phyloP scores from a whole-genome alignment of 64 coral and sea anemone genomes.

The Stichodactyla helianthus region DNA sequence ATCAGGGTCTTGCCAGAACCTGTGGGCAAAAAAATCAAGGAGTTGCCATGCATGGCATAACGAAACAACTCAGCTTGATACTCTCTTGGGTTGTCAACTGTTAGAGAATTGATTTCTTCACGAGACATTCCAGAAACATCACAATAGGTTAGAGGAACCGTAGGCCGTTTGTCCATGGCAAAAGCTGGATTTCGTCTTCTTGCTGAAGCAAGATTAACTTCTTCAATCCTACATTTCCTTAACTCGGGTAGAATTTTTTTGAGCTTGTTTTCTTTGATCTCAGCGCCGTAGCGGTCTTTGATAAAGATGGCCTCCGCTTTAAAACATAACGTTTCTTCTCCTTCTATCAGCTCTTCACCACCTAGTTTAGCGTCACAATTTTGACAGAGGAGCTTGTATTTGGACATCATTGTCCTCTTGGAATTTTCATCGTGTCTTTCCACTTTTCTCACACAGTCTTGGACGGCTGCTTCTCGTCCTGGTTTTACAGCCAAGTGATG shows the following conservation, averaged over 20 bases:
- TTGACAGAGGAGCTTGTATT: conserved; percentile 60
- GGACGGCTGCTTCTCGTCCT: conserved; percentile 24
- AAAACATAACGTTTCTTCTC: conserved; percentile 53
- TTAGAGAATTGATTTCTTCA: conserved; percentile 44
- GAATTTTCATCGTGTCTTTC: conserved; percentile 22
- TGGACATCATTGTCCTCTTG: conserved; percentile 48
- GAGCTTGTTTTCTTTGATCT: conserved; percentile 62
- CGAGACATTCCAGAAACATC: conserved; percentile 21
- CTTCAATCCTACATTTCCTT: conserved; percentile 47
- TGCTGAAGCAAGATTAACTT: conserved; percentile 39
- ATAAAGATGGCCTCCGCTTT: conserved; percentile 67
- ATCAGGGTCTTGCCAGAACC: conserved; percentile 92
- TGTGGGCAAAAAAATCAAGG: conserved; percentile 85
- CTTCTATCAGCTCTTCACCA: conserved; percentile 51
- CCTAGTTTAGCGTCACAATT: conserved; percentile 54
- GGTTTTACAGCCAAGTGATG: conserved; percentile 56
- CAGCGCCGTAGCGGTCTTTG: conserved; percentile 4
- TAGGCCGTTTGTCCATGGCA: neutral
- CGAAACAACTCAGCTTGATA: conserved; percentile 84
- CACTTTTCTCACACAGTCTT: conserved; percentile 50
- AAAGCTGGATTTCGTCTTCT: neutral
- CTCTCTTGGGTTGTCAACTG: conserved; percentile 51
- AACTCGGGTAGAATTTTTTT: conserved; percentile 58
- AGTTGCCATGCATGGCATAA: conserved; percentile 67
- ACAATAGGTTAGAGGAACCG: conserved; percentile 69